A percentile compares a stretch with the other conserved stretches of the same genome.
These are phyloP conservation scores for Notiomystis cincta DNA, from an alignment of 2,113 vertebrate species.

Conservation along the genomic window DNA sequence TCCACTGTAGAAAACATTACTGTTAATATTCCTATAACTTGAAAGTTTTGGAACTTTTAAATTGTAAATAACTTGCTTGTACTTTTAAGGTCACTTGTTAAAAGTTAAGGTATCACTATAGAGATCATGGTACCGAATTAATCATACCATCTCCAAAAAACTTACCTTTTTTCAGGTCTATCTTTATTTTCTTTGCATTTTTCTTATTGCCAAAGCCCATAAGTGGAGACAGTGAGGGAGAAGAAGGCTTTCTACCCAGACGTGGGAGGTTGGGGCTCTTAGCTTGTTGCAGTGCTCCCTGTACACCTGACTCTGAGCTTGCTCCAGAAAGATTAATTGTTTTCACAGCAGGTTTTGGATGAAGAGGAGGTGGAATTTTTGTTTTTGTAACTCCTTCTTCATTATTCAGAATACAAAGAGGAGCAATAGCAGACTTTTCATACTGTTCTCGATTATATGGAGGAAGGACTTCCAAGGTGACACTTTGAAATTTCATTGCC, in stretches of 20 bases:
- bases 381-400: constrained; percentile 69
- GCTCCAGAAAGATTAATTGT: constrained; percentile 50
- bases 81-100: not conserved
- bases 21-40: not conserved
- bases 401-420: constrained; percentile 73
- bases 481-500: constrained; percentile 84
- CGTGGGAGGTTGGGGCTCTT: constrained; percentile 73
- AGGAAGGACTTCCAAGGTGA: constrained; percentile 84
- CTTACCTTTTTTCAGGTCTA: constrained; percentile 95
- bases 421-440: constrained; percentile 85
- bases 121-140: not conserved
- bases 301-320: constrained; percentile 44
- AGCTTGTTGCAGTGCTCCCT: constrained; percentile 26
- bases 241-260: constrained; percentile 74
- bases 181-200: constrained; percentile 85
- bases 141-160: not conserved
- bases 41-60: not conserved
- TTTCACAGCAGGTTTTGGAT: constrained; percentile 77
- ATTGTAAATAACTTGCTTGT: not conserved
- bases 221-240: constrained; percentile 78
- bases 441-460: constrained; percentile 83
- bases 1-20: not conserved
- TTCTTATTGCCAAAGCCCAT: constrained; percentile 83
- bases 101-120: not conserved
- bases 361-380: constrained; percentile 77